Evolutionary conservation across 2,888 invertebrate species (phyloP), one percentile per base, ranked within the genome.

Genomic region (Chaetoderma sp.): DNA sequence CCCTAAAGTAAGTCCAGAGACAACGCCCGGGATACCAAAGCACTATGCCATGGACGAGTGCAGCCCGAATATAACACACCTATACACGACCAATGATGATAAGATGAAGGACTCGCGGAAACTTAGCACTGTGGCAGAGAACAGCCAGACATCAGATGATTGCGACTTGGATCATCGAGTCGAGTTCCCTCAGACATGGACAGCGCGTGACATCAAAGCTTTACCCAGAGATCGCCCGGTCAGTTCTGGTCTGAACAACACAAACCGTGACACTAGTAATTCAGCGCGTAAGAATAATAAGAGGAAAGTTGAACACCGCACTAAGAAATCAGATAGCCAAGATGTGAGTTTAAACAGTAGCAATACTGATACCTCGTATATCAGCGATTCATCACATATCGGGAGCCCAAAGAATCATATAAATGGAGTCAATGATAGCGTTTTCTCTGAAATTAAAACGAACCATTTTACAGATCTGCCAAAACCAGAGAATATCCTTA

Each of bases 91-190:
- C 39, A 25, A 45, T 28, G 55, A 25, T 8, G 57, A 55, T n/a
- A 39, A 47, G 23, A 65, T 63, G n/a, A 60, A 63, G 25, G 55
- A 60, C 18, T 71, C 72, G 50, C 55, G 75, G 54, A 73, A 72
- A 62, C 63, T 75, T 10, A 73, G 73, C 61, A 72, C 71, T 28
- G 75, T 76, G 4, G 72, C 71, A 2, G 76, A 76, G 47, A 68
- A 68, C 4, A 68, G 67, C 21, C 70, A 67, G 33, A 59, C 58
- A 6, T 67, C 67, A 1, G 71, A 71, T 18, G 71, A 60, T 10
- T n/a, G 18, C 21, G 16, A 61, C 44, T 10, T 32, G 18, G 49
- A 18, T 45, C 49, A 28, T 47, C 27, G 4, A 33, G 33, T 5
- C 16, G 25, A 1, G 6, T 57, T n/a, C n/a, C 4, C 28, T 18